These are phyloP conservation scores for Desmodus rotundus DNA, from an alignment of 2,113 vertebrate genomes.

Conservation along the genomic window DNA sequence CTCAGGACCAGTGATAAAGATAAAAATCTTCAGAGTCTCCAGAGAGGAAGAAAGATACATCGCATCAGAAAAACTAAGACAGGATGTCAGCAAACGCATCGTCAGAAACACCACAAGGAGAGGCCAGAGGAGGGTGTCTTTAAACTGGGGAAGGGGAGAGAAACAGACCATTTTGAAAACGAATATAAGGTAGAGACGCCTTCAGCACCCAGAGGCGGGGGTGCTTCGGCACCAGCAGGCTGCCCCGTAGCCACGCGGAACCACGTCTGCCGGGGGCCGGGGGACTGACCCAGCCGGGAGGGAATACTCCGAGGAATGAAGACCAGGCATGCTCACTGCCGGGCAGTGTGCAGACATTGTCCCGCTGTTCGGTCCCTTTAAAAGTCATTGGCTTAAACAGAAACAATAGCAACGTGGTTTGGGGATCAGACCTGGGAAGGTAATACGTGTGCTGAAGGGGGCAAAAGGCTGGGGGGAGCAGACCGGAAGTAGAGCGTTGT, in stretches of 20 bases:
- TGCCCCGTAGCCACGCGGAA: accelerated
- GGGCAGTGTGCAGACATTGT: accelerated
- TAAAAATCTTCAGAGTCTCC: not conserved
- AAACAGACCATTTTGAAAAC: not conserved
- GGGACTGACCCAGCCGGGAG: not conserved
- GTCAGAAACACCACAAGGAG: not conserved
- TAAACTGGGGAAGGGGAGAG: not conserved
- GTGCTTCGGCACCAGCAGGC: not conserved
- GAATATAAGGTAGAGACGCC: not conserved
- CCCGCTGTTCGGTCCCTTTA: not conserved
- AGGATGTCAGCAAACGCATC: not conserved
- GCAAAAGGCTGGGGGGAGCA: not conserved
- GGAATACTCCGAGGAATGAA: not conserved
- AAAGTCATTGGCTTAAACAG: not conserved
- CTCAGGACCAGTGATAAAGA: not conserved
- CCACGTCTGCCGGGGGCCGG: not conserved
- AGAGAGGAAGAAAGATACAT: accelerated
- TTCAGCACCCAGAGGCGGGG: not conserved
- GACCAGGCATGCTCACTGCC: not conserved
- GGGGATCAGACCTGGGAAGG: not conserved
- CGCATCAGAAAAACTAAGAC: not conserved
- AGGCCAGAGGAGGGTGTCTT: not conserved
- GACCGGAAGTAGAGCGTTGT: accelerated
- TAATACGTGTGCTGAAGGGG: accelerated
- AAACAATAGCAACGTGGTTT: accelerated